Conservation (phyloP, 2,888 invertebrate species). For the Sphaerophoria taeniata region DNA sequence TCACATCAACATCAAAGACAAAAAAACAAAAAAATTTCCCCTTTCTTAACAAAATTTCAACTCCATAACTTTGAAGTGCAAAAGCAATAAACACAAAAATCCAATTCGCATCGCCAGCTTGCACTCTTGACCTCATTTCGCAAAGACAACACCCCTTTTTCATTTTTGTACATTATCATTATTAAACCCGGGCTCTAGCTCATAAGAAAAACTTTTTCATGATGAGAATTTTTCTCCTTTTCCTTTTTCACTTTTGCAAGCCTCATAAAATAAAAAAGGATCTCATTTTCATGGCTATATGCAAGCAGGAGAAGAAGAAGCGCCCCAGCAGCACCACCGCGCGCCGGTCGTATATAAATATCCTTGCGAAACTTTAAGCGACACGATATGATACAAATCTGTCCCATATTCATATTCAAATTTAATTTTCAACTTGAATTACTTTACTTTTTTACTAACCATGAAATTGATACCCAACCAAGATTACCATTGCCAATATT, state of each 20-base stretch:
- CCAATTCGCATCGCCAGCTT: slow-evolving; percentile 25
- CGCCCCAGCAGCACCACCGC: too few relatives aligned
- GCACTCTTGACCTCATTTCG: slow-evolving; percentile 48
- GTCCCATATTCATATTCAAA: slow-evolving; percentile 71
- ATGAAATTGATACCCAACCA: slow-evolving; percentile 69
- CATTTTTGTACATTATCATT: background rate
- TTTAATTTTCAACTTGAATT: slow-evolving; percentile 75
- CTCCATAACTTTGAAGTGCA: slow-evolving; percentile 30
- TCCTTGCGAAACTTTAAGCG: slow-evolving; percentile 48
- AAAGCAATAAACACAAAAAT: slow-evolving; percentile 41
- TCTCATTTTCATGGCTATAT: slow-evolving; percentile 55
- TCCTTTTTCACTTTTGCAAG: background rate
- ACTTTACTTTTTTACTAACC: slow-evolving; percentile 73
- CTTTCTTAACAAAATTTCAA: slow-evolving; percentile 3
- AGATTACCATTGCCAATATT: slow-evolving; percentile 61
- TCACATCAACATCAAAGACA: too few relatives aligned
- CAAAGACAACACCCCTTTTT: slow-evolving; percentile 37
- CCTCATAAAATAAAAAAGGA: slow-evolving; percentile 51
- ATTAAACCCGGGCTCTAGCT: background rate
- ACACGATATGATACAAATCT: slow-evolving; percentile 43
- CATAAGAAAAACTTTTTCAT: slow-evolving; percentile 3
- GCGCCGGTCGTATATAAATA: slow-evolving; percentile 5
- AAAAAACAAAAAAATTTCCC: too few relatives aligned
- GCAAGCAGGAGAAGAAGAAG: slow-evolving; percentile 24
- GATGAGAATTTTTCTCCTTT: background rate